Evolutionary conservation across 2,888 invertebrate species (phyloP), one percentile per base, ranked within the genome.

Genomic region (Caenorhabditis sp.): DNA sequence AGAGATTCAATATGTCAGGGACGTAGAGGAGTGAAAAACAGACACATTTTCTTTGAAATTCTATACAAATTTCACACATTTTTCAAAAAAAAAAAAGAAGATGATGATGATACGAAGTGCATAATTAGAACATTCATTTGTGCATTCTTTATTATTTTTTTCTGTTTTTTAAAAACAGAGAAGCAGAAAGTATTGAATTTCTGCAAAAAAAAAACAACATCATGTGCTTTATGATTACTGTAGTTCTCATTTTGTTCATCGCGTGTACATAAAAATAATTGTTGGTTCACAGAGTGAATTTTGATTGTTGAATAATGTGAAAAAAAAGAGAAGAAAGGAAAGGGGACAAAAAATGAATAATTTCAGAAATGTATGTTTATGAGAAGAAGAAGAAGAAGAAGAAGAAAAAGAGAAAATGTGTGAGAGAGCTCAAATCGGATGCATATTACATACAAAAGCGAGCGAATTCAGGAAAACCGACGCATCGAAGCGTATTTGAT

Each of bases 341-440:
- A 38, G 14, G 14, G 14, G 38, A 14, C 7, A 38, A 14, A 38
- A 38, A 17, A 49, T 4, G 49, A 20, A 49, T 49, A 49, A 31
- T 31, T 31, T 31, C 31, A 31, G 10, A 31, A 31, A 31, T 10
- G 10, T 31, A 31, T 31, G 31, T 31, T 10, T 31, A 31, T n/a
- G 49, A 8, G 49, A 8, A 14, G 49, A 17, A 49, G 10, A 10
- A 31, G 10, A 31, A 31, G 31, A 31, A 31, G 10, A 31, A 31
- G 10, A 10, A 12, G 43, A 43, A 43, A 43, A 17, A 17, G 3
- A 43, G 36, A 8, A 36, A 10, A n/a, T 31, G 60, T 58, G 58
- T 59, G 31, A 54, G 57, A 56, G 27, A 63, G 50, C 61, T 56
- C 58, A 56, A 70, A 70, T 70, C 69, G 69, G 69, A 70, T 70